Evolutionary conservation across 2,888 invertebrate genomes (phyloP), one percentile per base, ranked within the genome.

Genomic region (Orchesella flavescens): DNA sequence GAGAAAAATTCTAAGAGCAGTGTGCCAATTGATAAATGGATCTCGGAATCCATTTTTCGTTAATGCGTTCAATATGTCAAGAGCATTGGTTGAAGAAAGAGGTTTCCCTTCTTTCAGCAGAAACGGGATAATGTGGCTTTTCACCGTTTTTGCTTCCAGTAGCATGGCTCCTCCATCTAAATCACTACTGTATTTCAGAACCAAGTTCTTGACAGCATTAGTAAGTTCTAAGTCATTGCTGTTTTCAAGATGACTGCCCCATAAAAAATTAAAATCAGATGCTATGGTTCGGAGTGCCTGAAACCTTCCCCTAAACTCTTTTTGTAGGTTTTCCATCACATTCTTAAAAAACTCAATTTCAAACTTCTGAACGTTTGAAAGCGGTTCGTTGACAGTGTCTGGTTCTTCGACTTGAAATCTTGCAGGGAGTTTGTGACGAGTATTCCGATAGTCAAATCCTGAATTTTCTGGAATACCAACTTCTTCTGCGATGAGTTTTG

Each of bases 1-100:
- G 3, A 82, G 19, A 46, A 76, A 76, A 24, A 82, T 76, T 17
- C 59, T 55, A n/a, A 74, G 49, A 9, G 74, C 74, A 2, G 24
- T 68, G 3, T 17, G 44, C 9, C 34, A 23, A 46, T 81, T 74
- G 9, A 1, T 2, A 63, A 53, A 78, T 1, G 44, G 15, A 1
- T 13, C 1, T 17, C 21, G 1, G 1, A 78, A 21, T 0, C 17
- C 61, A 57, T 78, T 21, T 53, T 72, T 57, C 5, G 23, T 49
- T 1, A 78, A 9, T 1, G 71, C 1, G 34, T 61, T 72, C 23
- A 71, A 55, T 3, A 79, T 65, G 23, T 78, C 69, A 4, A 71
- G 2, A 3, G 78, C 61, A 34, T 34, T 34, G 34, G 65, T 17
- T 63, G 24, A 7, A 23, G 12, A 23, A 10, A 10, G 63, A 63